Percentiles rank a stretch among this genome's conserved stretches.
Conservation (phyloP, 2,888 invertebrate genomes). For the Thymelicus lineola region DNA sequence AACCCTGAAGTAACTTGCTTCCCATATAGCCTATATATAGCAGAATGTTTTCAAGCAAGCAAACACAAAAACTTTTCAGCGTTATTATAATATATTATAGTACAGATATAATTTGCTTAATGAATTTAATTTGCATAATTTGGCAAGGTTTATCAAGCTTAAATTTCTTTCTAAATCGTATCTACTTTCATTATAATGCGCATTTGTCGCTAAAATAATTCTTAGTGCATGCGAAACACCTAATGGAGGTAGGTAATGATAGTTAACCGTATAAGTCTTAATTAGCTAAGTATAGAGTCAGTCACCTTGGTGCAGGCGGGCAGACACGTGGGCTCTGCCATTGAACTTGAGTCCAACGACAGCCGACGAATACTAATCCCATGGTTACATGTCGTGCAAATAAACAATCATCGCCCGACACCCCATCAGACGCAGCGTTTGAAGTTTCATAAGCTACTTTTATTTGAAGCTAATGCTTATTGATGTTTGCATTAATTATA, state of each 20-base stretch:
- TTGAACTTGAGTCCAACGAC: constrained; percentile 70
- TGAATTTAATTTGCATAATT: no score
- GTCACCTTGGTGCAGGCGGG: constrained; percentile 69
- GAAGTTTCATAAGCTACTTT: constrained; percentile 35
- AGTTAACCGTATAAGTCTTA: constrained; percentile 61
- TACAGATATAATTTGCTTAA: no score
- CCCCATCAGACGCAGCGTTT: constrained; percentile 28
- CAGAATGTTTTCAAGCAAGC: no score
- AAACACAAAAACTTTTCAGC: no score
- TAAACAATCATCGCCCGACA: constrained; percentile 26
- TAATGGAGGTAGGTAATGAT: constrained; percentile 61
- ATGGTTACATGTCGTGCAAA: constrained; percentile 42
- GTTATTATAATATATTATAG: no score
- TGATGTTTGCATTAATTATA: constrained; percentile 31
- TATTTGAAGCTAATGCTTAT: constrained; percentile 33
- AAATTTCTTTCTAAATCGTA: no score
- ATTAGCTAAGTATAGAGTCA: constrained; percentile 66
- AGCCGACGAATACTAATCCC: constrained; percentile 67
- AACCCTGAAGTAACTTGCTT: no score
- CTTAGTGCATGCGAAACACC: constrained; percentile 19
- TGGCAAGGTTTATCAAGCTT: no score
- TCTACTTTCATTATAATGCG: no score
- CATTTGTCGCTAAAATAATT: background rate
- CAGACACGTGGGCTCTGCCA: constrained; percentile 76
- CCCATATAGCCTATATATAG: no score